A percentile compares a stretch with the other conserved stretches of the same genome.
phyloP scores from a whole-genome alignment of 2,797 vertebrate genomes.

The Channallabes apus region DNA sequence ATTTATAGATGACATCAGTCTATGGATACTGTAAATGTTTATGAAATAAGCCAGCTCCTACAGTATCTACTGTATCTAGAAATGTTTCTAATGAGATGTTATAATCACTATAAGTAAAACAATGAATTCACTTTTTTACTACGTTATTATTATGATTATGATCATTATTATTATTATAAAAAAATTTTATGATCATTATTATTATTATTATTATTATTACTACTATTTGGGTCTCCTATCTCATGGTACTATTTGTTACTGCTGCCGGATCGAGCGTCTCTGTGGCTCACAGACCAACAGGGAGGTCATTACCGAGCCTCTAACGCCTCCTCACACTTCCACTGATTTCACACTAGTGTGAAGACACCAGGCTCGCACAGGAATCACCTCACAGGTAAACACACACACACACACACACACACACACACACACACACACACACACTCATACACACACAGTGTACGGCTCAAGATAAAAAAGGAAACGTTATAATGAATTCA shows the following conservation, averaged over 20 bases:
- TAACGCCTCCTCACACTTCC: slow-evolving; percentile 34
- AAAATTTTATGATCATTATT: no score
- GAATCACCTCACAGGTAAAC: slow-evolving; percentile 27
- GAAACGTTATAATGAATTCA: not conserved
- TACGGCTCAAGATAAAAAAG: not conserved
- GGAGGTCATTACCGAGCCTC: slow-evolving; percentile 47
- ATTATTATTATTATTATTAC: not conserved
- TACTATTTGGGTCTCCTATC: not conserved
- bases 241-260: not conserved
- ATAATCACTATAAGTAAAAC: not conserved
- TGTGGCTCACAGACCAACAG: slow-evolving; percentile 27
- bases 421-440: slow-evolving; percentile 11
- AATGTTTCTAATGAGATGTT: not conserved
- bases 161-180: not conserved
- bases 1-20: no score
- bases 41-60: not conserved
- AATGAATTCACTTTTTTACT: not conserved
- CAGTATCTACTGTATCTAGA: no score
- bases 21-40: not conserved
- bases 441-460: not conserved
- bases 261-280: slow-evolving; percentile 15
- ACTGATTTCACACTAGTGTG: slow-evolving; percentile 29
- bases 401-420: slow-evolving; percentile 14
- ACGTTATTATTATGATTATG: not conserved
- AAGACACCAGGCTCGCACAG: slow-evolving; percentile 34